A percentile compares a stretch with the other conserved stretches of the same genome.
Conservation (phyloP, 2,113 vertebrate species). For the cat (Felis catus) region F.catus_Fca126_mat1.0 CM031421.1:107204001-107204500, state of each 20-base stretch:
- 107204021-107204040: neutral
- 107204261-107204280: neutral
- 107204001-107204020: neutral
- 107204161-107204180: neutral
- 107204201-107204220: neutral
- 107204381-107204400: neutral
- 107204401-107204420: neutral
- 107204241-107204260: neutral
- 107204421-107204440: neutral
- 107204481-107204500: neutral
- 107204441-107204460: neutral
- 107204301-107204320: neutral
- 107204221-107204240: fast-evolving
- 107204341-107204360: neutral
- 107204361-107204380: neutral
- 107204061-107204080: neutral
- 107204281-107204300: neutral
- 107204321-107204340: no score
- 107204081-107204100: neutral
- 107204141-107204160: neutral
- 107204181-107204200: neutral
- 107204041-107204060: neutral
- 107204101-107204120: neutral
- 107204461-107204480: neutral
- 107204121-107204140: neutral